Evolutionary conservation across 2,797 vertebrate genomes (phyloP).

Genomic region (Gallinago solitaria): DNA sequence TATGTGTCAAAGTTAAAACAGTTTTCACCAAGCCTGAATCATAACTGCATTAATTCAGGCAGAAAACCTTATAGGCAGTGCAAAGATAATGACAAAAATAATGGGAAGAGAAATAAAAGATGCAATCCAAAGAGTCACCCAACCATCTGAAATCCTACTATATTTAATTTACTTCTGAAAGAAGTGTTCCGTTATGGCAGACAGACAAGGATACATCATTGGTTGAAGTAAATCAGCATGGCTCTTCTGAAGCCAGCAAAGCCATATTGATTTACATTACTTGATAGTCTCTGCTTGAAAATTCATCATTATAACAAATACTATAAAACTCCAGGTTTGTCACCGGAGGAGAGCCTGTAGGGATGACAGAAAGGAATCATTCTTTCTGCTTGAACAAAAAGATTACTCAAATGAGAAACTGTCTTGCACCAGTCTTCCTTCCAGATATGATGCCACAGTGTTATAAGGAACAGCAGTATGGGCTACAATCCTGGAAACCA

Average conservation of each 20-base stretch:
- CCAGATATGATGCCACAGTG: background rate
- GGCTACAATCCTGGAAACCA: background rate
- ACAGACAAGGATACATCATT: background rate
- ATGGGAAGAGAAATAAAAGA: slow-evolving; percentile 9
- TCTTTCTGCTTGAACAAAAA: slow-evolving; percentile 13
- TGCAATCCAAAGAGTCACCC: background rate
- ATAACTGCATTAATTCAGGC: background rate
- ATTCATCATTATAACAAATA: slow-evolving; percentile 29
- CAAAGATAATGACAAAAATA: slow-evolving; percentile 28
- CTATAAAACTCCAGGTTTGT: slow-evolving; percentile 12
- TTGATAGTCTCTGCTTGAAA: slow-evolving; percentile 22
- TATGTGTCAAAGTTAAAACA: slow-evolving; percentile 13
- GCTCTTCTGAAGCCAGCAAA: slow-evolving; percentile 14
- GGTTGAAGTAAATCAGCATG: slow-evolving; percentile 17
- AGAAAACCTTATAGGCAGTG: background rate
- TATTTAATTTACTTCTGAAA: slow-evolving; percentile 6
- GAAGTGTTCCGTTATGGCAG: background rate
- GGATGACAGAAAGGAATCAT: background rate
- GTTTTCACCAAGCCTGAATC: slow-evolving; percentile 7
- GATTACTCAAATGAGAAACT: slow-evolving; percentile 17
- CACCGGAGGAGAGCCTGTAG: background rate
- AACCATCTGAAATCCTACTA: background rate
- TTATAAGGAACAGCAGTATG: background rate
- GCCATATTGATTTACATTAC: slow-evolving; percentile 24
- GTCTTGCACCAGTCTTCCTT: background rate